phyloP scores from a whole-genome alignment of 2,113 vertebrate genomes.

The Sminthopsis crassicaudata region DNA sequence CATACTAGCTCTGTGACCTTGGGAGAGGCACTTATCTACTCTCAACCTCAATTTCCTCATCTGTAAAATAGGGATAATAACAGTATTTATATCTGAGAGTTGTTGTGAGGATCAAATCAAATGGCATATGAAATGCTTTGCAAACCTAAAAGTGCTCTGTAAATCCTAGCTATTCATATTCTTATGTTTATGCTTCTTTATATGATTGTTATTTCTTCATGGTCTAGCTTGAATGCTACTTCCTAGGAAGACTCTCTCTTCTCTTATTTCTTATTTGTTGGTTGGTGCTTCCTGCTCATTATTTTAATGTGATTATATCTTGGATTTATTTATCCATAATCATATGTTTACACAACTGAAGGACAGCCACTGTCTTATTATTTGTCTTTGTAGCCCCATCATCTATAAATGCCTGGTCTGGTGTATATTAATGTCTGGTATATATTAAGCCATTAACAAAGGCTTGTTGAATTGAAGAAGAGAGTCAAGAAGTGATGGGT shows the following conservation, averaged over 20 bases:
- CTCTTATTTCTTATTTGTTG: neutral
- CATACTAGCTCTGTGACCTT: no score
- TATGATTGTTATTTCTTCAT: neutral
- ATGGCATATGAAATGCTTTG: no score
- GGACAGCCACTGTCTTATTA: neutral
- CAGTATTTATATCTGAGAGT: neutral
- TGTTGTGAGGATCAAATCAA: neutral
- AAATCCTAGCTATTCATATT: neutral
- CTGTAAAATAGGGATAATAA: neutral
- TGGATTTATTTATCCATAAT: neutral
- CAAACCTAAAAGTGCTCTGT: neutral
- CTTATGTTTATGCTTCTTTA: neutral
- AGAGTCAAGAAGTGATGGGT: neutral
- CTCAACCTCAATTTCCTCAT: neutral
- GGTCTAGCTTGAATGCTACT: neutral
- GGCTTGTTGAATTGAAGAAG: neutral
- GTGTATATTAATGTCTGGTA: neutral
- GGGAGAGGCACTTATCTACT: neutral
- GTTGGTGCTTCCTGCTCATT: neutral
- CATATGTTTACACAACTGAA: neutral
- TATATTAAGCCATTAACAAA: neutral
- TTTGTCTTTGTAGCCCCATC: neutral
- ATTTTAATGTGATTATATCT: neutral
- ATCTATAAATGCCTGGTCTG: neutral
- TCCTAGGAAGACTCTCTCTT: neutral